Evolutionary conservation across 2,888 invertebrate genomes (phyloP).

Genomic region (Syrphus vitripennis): DNA sequence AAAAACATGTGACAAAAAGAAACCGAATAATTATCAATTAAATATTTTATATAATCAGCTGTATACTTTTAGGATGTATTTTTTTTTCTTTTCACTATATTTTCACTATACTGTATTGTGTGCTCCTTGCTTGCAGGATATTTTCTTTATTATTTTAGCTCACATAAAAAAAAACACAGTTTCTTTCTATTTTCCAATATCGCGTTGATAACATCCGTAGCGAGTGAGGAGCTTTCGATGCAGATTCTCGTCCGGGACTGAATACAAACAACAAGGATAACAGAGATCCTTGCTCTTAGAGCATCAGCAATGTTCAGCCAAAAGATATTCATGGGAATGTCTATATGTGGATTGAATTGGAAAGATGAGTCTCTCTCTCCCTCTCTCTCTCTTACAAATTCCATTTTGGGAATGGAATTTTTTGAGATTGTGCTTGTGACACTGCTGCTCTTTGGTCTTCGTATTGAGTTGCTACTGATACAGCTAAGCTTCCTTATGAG

Average conservation of each 20-base stretch:
- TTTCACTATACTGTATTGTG: constrained; percentile 4
- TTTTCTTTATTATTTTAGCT: constrained; percentile 16
- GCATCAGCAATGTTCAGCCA: constrained; percentile 40
- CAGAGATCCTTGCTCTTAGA: constrained; percentile 66
- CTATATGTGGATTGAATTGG: constrained; percentile 23
- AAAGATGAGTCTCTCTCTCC: constrained; percentile 52
- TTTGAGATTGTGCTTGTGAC: not conserved
- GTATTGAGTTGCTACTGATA: too few species aligned
- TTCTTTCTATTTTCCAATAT: constrained; percentile 35
- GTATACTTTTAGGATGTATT: constrained; percentile 5
- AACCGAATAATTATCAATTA: constrained; percentile 1
- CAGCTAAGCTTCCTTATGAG: constrained; percentile 50
- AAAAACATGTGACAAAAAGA: not conserved
- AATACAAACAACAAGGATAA: constrained; percentile 72
- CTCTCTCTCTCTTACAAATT: not conserved
- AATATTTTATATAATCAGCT: constrained; percentile 59
- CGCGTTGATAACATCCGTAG: constrained; percentile 45
- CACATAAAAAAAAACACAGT: constrained; percentile 20
- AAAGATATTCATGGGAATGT: constrained; percentile 33
- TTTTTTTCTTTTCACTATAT: constrained; percentile 7
- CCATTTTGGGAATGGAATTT: not conserved
- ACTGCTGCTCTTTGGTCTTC: not conserved
- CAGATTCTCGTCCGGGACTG: constrained; percentile 80
- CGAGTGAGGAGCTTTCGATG: constrained; percentile 74
- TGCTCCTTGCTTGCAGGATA: constrained; percentile 19